Base-by-base conservation (phyloP, 2,888 invertebrate genomes). In the Parapristionchus giblindavisi region DNA sequence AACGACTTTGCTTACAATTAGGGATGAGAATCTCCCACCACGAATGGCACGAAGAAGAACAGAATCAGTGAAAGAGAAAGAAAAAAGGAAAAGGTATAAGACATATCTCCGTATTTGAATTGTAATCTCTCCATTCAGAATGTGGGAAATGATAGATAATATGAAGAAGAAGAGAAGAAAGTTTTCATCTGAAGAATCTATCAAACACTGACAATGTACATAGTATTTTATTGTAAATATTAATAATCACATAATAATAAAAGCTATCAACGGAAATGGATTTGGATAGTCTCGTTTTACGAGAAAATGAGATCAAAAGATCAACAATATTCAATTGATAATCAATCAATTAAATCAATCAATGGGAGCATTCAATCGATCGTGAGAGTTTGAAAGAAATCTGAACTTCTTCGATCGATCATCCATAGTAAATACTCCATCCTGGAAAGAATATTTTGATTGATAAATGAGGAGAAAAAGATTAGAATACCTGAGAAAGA, bases 141-240 rank as follows among this genome's bases (percentile, higher is more conserved):
- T 63, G 63, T 34, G 66, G 48, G 51, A 66, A 27, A 51, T 66
- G 32, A 66, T 66, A 32, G 66, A 66, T 8, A 66, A 32, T 36
- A 36, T 66, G 1, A 17, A 66, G 14, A 63, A 63, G 63, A 63
- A 63, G 40, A 38, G n/a, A n/a, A n/a, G n/a, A n/a, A n/a, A 40
- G 24, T 6, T 14, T 27, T 38, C 24, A 3, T 63, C 63, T 3
- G 40, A 63, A 1, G 63, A 63, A 17, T 27, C 27, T 27, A 38
- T 40, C 2, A 40, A 38, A 8, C 17, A 27, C n/a, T 29, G 24
- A 40, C 21, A 63, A 40, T 63, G 40, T 40, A 5, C 14, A 38
- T n/a, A n/a, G n/a, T n/a, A n/a, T n/a, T n/a, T n/a, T n/a, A n/a
- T n/a, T n/a, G n/a, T n/a, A n/a, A n/a, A n/a, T n/a, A n/a, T n/a